Evolutionary conservation across 35 echinoderm and acorn worm species (phyloP).

Genomic region (Chiridota heheva): DNA sequence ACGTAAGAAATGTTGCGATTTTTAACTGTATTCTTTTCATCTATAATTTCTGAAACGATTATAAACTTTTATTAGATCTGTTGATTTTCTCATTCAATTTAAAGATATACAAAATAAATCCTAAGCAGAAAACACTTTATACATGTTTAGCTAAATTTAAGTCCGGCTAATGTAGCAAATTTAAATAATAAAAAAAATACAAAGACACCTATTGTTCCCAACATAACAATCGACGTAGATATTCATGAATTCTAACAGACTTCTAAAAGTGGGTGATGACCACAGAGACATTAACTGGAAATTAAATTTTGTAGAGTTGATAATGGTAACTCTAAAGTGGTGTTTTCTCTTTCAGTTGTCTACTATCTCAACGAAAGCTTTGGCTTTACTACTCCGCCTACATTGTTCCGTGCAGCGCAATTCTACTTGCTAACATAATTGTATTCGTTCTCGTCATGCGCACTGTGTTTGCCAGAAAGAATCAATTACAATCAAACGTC

Average conservation of each 20-base stretch:
- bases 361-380: constrained; percentile 42
- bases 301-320: not conserved
- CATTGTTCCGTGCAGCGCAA: constrained; percentile 59
- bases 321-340: not conserved
- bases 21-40: no score
- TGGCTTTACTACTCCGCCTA: constrained; percentile 67
- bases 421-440: constrained; percentile 68
- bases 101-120: no score
- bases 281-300: not conserved
- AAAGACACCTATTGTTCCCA: not conserved
- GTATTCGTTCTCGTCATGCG: constrained; percentile 68
- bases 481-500: constrained; percentile 26
- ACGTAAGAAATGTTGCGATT: no score
- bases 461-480: constrained; percentile 68
- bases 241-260: not conserved
- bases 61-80: no score
- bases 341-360: constrained; percentile 52
- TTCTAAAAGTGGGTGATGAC: not conserved
- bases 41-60: no score
- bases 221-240: not conserved
- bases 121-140: no score
- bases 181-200: not conserved
- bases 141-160: no score
- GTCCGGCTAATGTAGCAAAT: no score
- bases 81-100: no score